Percentiles rank a stretch among this genome's conserved stretches.
Conservation (phyloP, 2,888 invertebrate genomes). For the Heliconius aoede region DNA sequence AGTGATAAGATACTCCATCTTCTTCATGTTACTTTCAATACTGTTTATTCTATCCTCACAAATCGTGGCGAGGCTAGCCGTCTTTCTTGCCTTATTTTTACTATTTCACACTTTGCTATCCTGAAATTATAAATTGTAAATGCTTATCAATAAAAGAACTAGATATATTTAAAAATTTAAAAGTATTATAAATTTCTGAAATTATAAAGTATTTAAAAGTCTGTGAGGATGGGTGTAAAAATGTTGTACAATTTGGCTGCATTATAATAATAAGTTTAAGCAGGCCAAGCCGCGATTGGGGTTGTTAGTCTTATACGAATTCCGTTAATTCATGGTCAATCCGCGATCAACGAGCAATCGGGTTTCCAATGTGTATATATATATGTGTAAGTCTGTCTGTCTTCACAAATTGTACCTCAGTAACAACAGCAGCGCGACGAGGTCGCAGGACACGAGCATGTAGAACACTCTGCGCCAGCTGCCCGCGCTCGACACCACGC, state of each 20-base stretch:
- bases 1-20: not conserved
- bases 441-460: conserved; percentile 93
- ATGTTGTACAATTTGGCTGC: not conserved
- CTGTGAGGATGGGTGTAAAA: too few relatives aligned
- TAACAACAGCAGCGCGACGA: conserved; percentile 89
- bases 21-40: not conserved
- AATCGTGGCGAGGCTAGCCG: conserved; percentile 63
- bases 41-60: conserved; percentile 64
- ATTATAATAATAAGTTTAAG: not conserved
- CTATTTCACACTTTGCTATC: conserved; percentile 65
- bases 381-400: not conserved
- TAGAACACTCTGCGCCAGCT: conserved; percentile 94
- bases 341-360: too few relatives aligned
- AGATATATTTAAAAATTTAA: not conserved
- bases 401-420: conserved; percentile 63
- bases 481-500: conserved; percentile 87
- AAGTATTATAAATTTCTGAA: not conserved
- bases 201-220: too few relatives aligned
- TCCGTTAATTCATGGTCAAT: too few relatives aligned
- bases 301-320: too few relatives aligned
- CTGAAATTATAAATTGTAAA: conserved; percentile 53
- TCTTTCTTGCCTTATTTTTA: conserved; percentile 62
- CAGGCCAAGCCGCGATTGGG: too few relatives aligned
- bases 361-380: too few relatives aligned
- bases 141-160: not conserved